Base-by-base conservation (phyloP, 2,888 invertebrate genomes). In the Drosophila conformis region DNA sequence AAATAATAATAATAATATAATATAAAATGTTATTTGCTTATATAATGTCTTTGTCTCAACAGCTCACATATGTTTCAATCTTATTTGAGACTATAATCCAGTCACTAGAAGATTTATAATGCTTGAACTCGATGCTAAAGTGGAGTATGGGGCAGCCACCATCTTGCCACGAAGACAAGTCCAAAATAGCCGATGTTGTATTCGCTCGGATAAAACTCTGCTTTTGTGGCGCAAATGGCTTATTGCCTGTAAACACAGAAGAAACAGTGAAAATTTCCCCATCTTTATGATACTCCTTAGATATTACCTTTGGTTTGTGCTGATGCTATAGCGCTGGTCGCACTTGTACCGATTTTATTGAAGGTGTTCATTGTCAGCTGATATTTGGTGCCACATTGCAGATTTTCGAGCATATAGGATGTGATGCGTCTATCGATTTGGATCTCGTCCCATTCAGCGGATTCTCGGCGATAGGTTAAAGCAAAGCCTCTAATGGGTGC, bases 131-230 rank as follows among this genome's bases (percentile, higher is more conserved):
- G n/a, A 93, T 91, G 33, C 93, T 92, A 54, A 96, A 96, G 70
- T 96, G 96, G 1, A 95, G 94, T 82, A 97, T 96, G 0, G 96
- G 95, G 91, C 97, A 98, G 48, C 97, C 97, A 1, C 96, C 96
- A 83, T 96, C 96, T 27, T 96, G 95, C 97, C 97, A 97, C 10
- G 96, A 95, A 60, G 95, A 95, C 74, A 97, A 94, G 89, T 96
- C 96, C 25, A 97, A 94, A 59, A 96, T 94, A 25, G 96, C 95
- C 1, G 96, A 96, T 0, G 97, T 97, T 0, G 96, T 95, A 91
- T 97, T 97, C 73, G 96, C 94, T 53, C 95, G 94, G 4, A 97
- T 94, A 36, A 97, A 95, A 78, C 96, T 95, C 73, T 96, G 95
- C 40, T 96, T 95, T 67, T 95, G 95, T 0, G 97, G 96, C 18